Evolutionary conservation across 2,888 invertebrate genomes (phyloP), one percentile per base, ranked within the genome.

Genomic region (Spialia ferax): DNA sequence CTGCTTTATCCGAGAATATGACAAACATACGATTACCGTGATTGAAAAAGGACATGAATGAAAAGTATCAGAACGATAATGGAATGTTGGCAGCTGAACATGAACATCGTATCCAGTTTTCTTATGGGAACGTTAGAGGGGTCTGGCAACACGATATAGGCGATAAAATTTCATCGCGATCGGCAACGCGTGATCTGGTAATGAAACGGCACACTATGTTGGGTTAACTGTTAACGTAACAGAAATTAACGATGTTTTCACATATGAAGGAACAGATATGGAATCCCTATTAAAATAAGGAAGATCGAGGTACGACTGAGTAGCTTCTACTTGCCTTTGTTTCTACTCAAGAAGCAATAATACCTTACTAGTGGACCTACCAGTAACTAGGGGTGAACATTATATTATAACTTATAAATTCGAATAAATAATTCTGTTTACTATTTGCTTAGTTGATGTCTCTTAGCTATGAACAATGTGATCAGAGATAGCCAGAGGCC

Each of bases 111-210:
- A 71, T 68, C 69, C 20, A 68, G 72, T 74, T 73, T 84, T 84
- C 85, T 83, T 85, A 82, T 87, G 86, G 81, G 87, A 87, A 87
- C 79, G 76, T 74, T 73, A 52, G 65, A 74, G 74, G 48, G 68
- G 73, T 80, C 79, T 79, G 77, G 83, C 84, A 85, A 77, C 82
- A 70, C 64, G 74, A 78, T 79, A 77, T 74, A 61, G 66, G 79
- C 77, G 83, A 82, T 82, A 74, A 76, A 71, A 76, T 84, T 79
- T 72, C 82, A 69, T 66, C 70, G 77, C 71, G 75, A 77, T 78
- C 75, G 74, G 69, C 75, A 75, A 75, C 75, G 77, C 78, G 77
- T 77, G 75, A 72, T 76, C 70, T 66, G 64, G 69, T 68, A 73
- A 71, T 48, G 71, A 77, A 76, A 50, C 32, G 56, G 48, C 48